phyloP scores from a whole-genome alignment of 2,797 vertebrate genomes.

The Triplophysa yarkandensis region DNA sequence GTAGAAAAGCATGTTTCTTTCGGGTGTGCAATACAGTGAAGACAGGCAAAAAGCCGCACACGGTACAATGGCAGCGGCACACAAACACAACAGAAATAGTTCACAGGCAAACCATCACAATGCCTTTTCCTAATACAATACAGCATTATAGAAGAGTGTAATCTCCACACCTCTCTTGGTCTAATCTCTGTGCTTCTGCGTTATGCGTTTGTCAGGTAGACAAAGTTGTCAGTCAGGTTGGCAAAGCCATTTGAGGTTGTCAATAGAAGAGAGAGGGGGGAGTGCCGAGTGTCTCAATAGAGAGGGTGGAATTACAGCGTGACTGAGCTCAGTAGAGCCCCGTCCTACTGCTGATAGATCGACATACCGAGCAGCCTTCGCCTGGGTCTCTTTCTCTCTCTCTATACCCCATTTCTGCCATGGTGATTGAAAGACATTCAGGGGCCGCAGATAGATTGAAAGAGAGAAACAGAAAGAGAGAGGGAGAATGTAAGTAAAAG shows the following conservation, averaged over 20 bases:
- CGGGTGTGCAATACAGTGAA: conserved; percentile 40
- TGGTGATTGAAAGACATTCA: conserved; percentile 52
- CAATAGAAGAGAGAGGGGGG: conserved; percentile 73
- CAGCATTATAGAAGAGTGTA: conserved; percentile 73
- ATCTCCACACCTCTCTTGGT: conserved; percentile 76
- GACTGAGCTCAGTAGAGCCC: conserved; percentile 76
- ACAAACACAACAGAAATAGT: conserved; percentile 51
- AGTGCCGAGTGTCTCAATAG: conserved; percentile 75
- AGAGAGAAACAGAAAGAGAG: conserved; percentile 40
- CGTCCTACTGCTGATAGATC: conserved; percentile 78
- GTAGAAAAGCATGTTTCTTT: conserved; percentile 41
- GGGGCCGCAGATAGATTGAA: conserved; percentile 43
- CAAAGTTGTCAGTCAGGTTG: conserved; percentile 82
- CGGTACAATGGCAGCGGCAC: conserved; percentile 49
- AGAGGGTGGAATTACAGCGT: conserved; percentile 78
- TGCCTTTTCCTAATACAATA: conserved; percentile 73
- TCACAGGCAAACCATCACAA: conserved; percentile 53
- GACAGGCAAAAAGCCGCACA: conserved; percentile 38
- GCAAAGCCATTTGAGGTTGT: conserved; percentile 79
- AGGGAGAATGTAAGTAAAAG: conserved; percentile 44
- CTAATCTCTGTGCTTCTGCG: conserved; percentile 64
- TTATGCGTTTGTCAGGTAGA: conserved; percentile 75
- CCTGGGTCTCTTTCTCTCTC: conserved; percentile 27
- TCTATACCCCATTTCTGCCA: conserved; percentile 49
- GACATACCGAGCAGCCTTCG: conserved; percentile 67